Base-by-base conservation (phyloP, 2,888 invertebrate genomes). In the Julus scanicus region DNA sequence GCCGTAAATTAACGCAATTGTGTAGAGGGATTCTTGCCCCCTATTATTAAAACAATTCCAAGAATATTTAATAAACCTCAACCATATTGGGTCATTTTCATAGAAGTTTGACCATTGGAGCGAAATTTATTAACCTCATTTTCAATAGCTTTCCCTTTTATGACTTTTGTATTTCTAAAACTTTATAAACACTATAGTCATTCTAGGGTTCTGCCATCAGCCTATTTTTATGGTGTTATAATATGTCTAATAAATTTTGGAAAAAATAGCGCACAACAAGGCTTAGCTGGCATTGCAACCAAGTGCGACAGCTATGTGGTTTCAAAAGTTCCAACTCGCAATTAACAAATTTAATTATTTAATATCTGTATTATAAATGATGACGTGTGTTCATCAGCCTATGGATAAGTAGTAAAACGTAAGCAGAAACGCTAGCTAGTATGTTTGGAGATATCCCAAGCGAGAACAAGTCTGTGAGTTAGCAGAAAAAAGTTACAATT, bases 341-440 rank as follows among this genome's bases (percentile, higher is more conserved):
- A 71, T 71, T 71, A 71, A 71, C 29, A 29, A 2, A 71, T 29
- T 71, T 71, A 71, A 71, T 29, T 29, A 8, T 71, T 71, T 71
- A 71, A 71, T 71, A 71, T 63, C 71, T 29, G 29, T n/a, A 29
- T 29, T 71, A 71, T 9, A 71, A 29, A 71, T 11, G 71, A 71
- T 71, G 71, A 71, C 71, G 71, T 71, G 71, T 71, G 29, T 29
- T 29, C 71, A n/a, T 29, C 29, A 71, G 29, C 71, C 57, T n/a
- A 63, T n/a, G 57, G 57, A 29, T 71, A 63, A n/a, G 63, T 63
- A 63, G 63, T 63, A 71, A 71, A 71, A 71, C 71, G 29, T 71
- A 71, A 71, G 71, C 71, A 71, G 71, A 71, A 71, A 71, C 29
- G 29, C 29, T 71, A 71, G 71, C 29, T 29, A n/a, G n/a, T n/a